A percentile compares a stretch with the other conserved stretches of the same genome.
Conservation (phyloP, 53 echinoderm and acorn worm species). For the Antedon mediterranea region DNA sequence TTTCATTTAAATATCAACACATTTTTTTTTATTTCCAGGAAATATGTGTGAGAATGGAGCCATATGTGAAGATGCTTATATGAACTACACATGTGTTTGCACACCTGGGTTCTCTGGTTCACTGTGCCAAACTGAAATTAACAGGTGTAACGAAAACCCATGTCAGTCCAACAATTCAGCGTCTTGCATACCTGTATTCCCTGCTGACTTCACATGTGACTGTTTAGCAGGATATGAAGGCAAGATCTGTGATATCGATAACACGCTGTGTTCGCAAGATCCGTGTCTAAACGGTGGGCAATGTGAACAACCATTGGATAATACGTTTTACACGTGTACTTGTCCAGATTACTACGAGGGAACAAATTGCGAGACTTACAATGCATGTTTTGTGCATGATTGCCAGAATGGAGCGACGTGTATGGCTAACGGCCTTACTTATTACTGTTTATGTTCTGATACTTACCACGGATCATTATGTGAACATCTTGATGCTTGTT, state of each 20-base stretch:
- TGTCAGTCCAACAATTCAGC: constrained; percentile 35
- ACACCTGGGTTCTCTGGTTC: constrained; percentile 45
- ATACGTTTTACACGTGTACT: constrained; percentile 47
- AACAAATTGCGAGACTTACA: constrained; percentile 51
- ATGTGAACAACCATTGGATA: constrained; percentile 48
- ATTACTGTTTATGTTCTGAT: constrained; percentile 32
- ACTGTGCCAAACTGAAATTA: constrained; percentile 53
- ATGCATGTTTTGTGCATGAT: constrained; percentile 61
- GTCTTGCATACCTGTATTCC: constrained; percentile 47
- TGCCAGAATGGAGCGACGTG: constrained; percentile 54
- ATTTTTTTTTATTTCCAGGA: constrained; percentile 22
- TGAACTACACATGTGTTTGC: constrained; percentile 82
- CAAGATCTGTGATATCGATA: constrained; percentile 57
- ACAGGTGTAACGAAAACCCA: constrained; percentile 51
- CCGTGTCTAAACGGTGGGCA: constrained; percentile 66
- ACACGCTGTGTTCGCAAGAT: constrained; percentile 54
- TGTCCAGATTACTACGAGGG: constrained; percentile 89
- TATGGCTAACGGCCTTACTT: constrained; percentile 39
- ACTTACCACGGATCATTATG: constrained; percentile 52
- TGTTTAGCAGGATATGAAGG: constrained; percentile 73
- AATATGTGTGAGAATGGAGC: constrained; percentile 48
- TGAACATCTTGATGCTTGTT: constrained; percentile 47
- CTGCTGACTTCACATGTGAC: constrained; percentile 56
- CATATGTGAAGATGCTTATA: constrained; percentile 76
- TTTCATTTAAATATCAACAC: no score